Evolutionary conservation across 1,140 invertebrate genomes (phyloP).

Genomic region (Prorops nasuta): DNA sequence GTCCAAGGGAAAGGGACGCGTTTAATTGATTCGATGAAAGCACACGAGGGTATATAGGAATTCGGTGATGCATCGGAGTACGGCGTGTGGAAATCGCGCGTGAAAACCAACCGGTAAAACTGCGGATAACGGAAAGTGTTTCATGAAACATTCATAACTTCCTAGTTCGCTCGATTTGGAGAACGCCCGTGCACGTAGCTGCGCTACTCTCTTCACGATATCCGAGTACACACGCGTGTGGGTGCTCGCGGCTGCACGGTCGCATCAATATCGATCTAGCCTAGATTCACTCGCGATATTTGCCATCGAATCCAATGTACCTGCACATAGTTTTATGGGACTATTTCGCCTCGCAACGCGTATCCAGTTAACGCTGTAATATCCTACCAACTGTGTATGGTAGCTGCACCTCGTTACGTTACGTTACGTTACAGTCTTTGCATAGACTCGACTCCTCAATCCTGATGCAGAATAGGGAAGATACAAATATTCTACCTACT

Average conservation of each 20-base stretch:
- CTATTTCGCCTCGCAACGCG: too few relatives aligned
- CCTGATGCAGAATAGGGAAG: too few relatives aligned
- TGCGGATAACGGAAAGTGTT: constrained; percentile 10
- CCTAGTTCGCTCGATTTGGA: constrained; percentile 2
- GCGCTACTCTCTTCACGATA: not conserved
- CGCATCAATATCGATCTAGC: constrained; percentile 19
- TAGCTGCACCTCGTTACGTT: too few relatives aligned
- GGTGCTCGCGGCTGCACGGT: constrained; percentile 6
- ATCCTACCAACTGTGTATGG: too few relatives aligned
- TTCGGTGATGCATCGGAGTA: too few relatives aligned
- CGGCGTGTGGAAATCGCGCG: constrained; percentile 12
- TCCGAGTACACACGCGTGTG: constrained; percentile 7
- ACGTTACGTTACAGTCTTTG: too few relatives aligned
- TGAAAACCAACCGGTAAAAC: constrained; percentile 18
- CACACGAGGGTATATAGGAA: too few relatives aligned
- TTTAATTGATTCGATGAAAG: too few relatives aligned
- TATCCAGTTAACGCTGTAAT: too few relatives aligned
- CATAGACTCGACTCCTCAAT: too few relatives aligned
- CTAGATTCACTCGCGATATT: constrained; percentile 2
- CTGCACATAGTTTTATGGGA: constrained; percentile 15
- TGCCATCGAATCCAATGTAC: constrained; percentile 17
- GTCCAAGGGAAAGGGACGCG: too few relatives aligned
- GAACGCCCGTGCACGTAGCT: not conserved
- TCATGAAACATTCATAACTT: constrained; percentile 24
- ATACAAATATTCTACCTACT: too few relatives aligned